Evolutionary conservation across 2,888 invertebrate genomes (phyloP).

Genomic region (Uropetala carovei): DNA sequence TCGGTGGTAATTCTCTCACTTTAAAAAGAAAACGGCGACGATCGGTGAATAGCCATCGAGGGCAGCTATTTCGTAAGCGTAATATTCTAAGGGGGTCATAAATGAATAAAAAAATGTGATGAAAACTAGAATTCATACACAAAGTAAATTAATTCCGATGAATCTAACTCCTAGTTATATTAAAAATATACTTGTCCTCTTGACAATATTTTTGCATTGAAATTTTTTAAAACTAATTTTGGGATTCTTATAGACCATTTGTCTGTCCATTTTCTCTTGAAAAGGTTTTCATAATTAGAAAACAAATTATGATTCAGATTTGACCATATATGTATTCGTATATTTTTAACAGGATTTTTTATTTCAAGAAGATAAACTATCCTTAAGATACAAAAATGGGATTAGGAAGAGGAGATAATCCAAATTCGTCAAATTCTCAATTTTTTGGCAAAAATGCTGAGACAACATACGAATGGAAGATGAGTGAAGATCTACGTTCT

Average conservation of each 20-base stretch:
- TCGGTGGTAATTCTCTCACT: too few relatives aligned
- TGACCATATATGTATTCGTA: background rate
- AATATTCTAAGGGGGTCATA: too few relatives aligned
- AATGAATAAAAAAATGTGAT: too few relatives aligned
- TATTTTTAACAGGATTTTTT: background rate
- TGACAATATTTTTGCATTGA: too few relatives aligned
- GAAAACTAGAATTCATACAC: too few relatives aligned
- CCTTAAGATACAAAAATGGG: background rate
- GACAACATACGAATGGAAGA: slow-evolving; percentile 72
- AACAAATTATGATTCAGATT: background rate
- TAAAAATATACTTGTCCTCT: too few relatives aligned
- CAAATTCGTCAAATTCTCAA: slow-evolving; percentile 67
- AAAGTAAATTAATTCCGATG: too few relatives aligned
- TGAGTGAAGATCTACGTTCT: slow-evolving; percentile 79
- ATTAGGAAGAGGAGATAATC: slow-evolving; percentile 20
- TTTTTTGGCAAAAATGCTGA: slow-evolving; percentile 67
- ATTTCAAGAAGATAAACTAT: background rate
- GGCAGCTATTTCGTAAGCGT: too few relatives aligned
- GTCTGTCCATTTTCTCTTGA: background rate
- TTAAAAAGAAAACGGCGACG: too few relatives aligned
- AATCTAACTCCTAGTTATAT: too few relatives aligned
- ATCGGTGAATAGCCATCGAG: too few relatives aligned
- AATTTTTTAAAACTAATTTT: too few relatives aligned
- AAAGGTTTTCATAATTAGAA: background rate
- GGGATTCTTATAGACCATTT: background rate